These are phyloP conservation scores for Erythrolamprus reginae DNA, from an alignment of 2,113 vertebrate genomes.

Conservation along the genomic window DNA sequence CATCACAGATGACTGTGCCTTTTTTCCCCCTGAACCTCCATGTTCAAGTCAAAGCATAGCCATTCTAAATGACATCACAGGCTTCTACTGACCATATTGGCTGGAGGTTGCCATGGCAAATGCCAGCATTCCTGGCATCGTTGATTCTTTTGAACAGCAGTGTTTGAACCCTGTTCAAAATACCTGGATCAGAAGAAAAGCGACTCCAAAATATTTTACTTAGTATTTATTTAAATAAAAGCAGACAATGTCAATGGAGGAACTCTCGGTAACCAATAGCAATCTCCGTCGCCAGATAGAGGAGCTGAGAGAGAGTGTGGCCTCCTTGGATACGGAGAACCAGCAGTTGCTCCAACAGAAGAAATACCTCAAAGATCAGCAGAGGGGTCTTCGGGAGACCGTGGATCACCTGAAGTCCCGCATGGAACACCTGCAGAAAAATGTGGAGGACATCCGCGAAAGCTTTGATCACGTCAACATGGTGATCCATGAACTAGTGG, in stretches of 20 bases:
- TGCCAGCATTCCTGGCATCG: neutral
- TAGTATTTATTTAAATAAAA: neutral
- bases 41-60: neutral
- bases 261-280: neutral
- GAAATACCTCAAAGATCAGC: neutral
- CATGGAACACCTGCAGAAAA: conserved; percentile 10
- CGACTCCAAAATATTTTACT: neutral
- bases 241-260: neutral
- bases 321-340: neutral
- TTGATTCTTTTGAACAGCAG: neutral
- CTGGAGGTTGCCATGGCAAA: neutral
- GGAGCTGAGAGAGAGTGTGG: neutral
- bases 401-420: neutral
- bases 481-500: neutral
- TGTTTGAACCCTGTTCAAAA: neutral
- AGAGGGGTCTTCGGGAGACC: neutral
- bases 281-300: neutral
- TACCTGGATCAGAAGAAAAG: neutral
- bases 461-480: neutral
- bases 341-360: neutral
- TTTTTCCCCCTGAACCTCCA: neutral
- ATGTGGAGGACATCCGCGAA: neutral
- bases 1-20: neutral
- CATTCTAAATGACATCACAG: neutral
- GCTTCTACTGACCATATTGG: neutral